Evolutionary conservation across 2,888 invertebrate species (phyloP).

Genomic region (Pantelozetes paolii): DNA sequence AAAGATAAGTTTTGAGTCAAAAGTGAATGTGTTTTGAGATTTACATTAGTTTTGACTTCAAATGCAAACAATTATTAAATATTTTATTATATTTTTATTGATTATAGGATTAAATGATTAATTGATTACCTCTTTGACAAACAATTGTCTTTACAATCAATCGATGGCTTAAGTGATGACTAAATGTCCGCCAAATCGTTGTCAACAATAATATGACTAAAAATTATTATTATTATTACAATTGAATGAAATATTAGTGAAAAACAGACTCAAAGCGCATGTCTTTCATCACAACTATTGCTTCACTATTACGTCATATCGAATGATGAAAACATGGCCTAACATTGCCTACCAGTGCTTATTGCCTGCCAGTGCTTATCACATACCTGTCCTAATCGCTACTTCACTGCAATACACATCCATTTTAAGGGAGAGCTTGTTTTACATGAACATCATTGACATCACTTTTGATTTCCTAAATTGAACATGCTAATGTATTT

Average conservation of each 20-base stretch:
- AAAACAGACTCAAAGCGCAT: constrained; percentile 9
- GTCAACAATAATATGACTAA: background rate
- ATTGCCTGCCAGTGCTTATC: background rate
- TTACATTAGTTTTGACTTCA: too few relatives aligned
- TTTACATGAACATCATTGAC: background rate
- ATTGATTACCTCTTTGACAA: background rate
- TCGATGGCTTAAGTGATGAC: background rate
- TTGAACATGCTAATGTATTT: too few relatives aligned
- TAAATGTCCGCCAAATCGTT: background rate
- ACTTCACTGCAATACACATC: background rate
- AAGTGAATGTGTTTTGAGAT: too few relatives aligned
- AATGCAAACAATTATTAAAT: too few relatives aligned
- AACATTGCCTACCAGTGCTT: background rate
- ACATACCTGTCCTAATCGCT: too few relatives aligned
- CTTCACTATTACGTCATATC: constrained; percentile 22
- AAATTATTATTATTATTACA: constrained; percentile 15
- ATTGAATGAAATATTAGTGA: background rate
- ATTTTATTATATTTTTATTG: too few relatives aligned
- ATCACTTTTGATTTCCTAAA: background rate
- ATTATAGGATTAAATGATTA: background rate
- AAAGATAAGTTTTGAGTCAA: too few relatives aligned
- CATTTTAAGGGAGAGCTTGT: background rate
- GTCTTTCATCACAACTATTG: background rate
- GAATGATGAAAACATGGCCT: constrained; percentile 23
- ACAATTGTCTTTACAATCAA: background rate